These are phyloP conservation scores for Aethina tumida DNA, from an alignment of 1,140 invertebrate genomes.

Conservation along the genomic window DNA sequence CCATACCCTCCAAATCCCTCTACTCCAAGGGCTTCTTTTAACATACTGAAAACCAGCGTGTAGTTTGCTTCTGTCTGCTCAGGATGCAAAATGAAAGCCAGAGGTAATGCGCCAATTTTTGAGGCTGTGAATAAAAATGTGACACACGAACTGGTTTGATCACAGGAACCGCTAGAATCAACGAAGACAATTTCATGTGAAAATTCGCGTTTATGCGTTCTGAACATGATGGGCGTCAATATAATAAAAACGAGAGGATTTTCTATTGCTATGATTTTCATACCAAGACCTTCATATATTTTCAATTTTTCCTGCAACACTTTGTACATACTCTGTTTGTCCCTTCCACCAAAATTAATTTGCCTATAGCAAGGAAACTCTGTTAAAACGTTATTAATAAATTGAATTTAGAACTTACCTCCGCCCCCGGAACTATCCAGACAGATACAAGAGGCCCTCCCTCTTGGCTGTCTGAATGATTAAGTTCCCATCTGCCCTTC, in stretches of 20 bases:
- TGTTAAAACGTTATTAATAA: no score
- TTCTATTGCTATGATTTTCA: constrained; percentile 2
- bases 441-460: no score
- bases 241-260: constrained; percentile 7
- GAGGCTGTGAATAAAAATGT: constrained; percentile 11
- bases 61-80: constrained; percentile 3
- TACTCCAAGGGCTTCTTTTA: background rate
- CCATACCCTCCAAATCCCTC: background rate
- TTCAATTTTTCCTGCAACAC: background rate
- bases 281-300: background rate
- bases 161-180: constrained; percentile 13
- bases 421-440: no score
- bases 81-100: constrained; percentile 5
- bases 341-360: constrained; percentile 4
- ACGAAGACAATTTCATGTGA: constrained; percentile 10
- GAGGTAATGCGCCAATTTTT: constrained; percentile 2
- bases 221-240: constrained; percentile 5
- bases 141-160: constrained; percentile 11
- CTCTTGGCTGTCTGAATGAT: no score
- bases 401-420: no score
- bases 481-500: no score
- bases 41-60: background rate
- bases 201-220: constrained; percentile 4
- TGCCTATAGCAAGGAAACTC: no score
- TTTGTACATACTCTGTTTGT: background rate